These are phyloP conservation scores for Indicator maculatus DNA, from an alignment of 2,113 vertebrate genomes.

Conservation along the genomic window DNA sequence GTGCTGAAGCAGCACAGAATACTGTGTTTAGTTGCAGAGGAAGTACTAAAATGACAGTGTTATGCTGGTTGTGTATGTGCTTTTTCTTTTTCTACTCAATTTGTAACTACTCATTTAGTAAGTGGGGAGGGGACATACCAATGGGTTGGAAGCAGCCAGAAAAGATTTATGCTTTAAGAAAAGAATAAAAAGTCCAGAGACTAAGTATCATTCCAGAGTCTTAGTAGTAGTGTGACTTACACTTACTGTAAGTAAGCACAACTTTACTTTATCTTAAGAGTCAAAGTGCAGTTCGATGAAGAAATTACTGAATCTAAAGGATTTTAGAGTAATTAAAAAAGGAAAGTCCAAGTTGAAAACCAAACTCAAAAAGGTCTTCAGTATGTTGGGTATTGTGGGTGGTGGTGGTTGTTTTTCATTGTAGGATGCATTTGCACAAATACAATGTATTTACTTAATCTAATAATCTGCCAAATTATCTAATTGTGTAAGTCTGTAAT, in stretches of 20 bases:
- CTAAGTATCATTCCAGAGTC: neutral
- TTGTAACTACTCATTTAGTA: neutral
- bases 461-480: neutral
- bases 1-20: neutral
- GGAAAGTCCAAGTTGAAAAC: neutral
- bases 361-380: neutral
- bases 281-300: neutral
- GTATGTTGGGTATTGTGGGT: neutral
- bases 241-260: neutral
- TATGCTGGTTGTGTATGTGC: neutral
- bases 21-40: neutral
- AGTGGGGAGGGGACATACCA: neutral
- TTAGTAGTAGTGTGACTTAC: neutral
- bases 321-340: neutral
- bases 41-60: neutral
- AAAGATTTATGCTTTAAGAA: neutral
- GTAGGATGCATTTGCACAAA: neutral
- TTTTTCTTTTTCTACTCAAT: neutral
- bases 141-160: fast-evolving
- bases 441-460: neutral
- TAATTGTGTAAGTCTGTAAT: neutral
- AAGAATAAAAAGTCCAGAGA: neutral
- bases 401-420: neutral
- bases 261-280: neutral
- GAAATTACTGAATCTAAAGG: neutral